Evolutionary conservation across 1,140 invertebrate genomes (phyloP).

Genomic region (Brachionus sp.): DNA sequence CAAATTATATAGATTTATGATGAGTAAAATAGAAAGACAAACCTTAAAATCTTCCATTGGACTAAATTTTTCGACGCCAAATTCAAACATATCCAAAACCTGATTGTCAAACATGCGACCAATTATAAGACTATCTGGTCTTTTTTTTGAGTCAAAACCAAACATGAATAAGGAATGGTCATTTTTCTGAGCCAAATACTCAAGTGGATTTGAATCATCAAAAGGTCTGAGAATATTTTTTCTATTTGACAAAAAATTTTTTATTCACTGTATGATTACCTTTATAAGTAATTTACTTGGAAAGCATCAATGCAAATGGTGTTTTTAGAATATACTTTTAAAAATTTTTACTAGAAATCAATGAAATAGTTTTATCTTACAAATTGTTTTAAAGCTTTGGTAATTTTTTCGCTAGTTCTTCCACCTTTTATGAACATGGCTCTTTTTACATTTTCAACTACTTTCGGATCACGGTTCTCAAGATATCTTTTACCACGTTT

Average conservation of each 20-base stretch:
- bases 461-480: constrained; percentile 74
- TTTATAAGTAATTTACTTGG: constrained; percentile 58
- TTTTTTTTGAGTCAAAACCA: constrained; percentile 78
- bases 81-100: constrained; percentile 91
- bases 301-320: constrained; percentile 72
- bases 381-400: constrained; percentile 78
- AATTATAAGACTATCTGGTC: constrained; percentile 84
- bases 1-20: background rate
- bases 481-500: constrained; percentile 79
- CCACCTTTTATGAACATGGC: constrained; percentile 78
- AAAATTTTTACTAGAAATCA: constrained; percentile 47
- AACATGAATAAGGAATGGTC: constrained; percentile 84
- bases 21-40: constrained; percentile 25
- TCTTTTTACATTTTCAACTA: constrained; percentile 81
- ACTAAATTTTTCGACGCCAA: constrained; percentile 79
- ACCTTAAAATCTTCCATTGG: constrained; percentile 73
- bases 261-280: background rate
- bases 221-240: constrained; percentile 61
- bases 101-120: constrained; percentile 81
- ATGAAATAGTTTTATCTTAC: constrained; percentile 57
- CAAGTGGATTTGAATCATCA: constrained; percentile 63
- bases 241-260: constrained; percentile 49
- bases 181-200: constrained; percentile 78
- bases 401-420: constrained; percentile 73
- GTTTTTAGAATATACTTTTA: constrained; percentile 74